phyloP scores from a whole-genome alignment of 2,888 invertebrate genomes.

The Drosophila maculinotata region DNA sequence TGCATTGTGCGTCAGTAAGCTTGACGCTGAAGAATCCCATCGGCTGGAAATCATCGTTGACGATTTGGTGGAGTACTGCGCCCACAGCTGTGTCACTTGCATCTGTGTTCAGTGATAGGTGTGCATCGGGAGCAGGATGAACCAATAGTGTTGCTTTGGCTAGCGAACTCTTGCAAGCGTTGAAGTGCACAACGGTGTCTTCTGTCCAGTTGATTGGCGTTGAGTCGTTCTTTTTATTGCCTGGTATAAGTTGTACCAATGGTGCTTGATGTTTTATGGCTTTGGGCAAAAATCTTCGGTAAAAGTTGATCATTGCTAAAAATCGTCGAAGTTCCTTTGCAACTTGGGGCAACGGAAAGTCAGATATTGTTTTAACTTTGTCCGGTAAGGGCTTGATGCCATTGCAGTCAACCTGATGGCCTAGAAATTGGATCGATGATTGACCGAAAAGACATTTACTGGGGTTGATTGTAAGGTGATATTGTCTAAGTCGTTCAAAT shows the following conservation, averaged over 20 bases:
- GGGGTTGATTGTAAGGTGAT: background rate
- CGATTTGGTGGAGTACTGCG: background rate
- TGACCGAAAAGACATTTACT: no score
- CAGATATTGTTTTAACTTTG: background rate
- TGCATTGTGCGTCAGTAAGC: background rate
- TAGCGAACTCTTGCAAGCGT: background rate
- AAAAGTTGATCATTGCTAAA: constrained; percentile 7
- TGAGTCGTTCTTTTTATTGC: background rate
- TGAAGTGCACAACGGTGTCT: background rate
- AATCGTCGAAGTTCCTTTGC: background rate
- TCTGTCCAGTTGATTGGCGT: constrained; percentile 1
- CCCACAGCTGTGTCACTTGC: constrained; percentile 1
- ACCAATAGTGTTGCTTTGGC: background rate
- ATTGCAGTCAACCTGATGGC: constrained; percentile 1
- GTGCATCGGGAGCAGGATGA: background rate
- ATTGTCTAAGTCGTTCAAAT: background rate
- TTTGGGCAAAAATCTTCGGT: background rate
- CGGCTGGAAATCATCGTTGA: background rate
- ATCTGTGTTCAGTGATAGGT: background rate
- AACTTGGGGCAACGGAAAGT: no score
- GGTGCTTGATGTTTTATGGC: background rate
- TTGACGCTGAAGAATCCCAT: constrained; percentile 1
- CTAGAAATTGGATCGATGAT: constrained; percentile 5
- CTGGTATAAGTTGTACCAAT: background rate
- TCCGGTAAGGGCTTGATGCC: no score